Evolutionary conservation across 2,888 invertebrate genomes (phyloP), one percentile per base, ranked within the genome.

Genomic region (Hololepta plana): DNA sequence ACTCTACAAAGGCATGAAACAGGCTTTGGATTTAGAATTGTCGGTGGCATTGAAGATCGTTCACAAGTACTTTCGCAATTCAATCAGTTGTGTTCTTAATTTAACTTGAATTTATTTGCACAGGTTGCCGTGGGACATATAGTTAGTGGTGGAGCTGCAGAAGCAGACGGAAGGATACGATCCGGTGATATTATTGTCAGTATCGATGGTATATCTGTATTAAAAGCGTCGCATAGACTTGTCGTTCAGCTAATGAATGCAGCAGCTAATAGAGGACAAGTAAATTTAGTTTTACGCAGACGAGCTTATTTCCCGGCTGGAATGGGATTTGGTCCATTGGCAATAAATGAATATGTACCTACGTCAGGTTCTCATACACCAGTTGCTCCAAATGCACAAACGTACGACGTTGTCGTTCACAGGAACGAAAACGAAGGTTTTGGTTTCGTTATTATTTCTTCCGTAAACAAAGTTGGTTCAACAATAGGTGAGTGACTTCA

Each of bases 401-500:
- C 91, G 0, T 91, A 91, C 45, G 90, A 95, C 55, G 88, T 96
- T 3, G 79, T 82, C 2, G 84, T 96, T 2, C 76, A 76, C 32
- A 63, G 93, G 26, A 72, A 72, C 49, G 91, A 93, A 45, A 84
- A 77, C 36, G 96, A 98, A 55, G 96, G 96, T 3, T 98, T 98
- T 53, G 98, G 98, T 7, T 98, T 98, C 55, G 95, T 96, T 24
- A 93, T 98, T 39, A 95, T 96, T 42, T 93, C 95, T 0, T 88
- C 88, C 4, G 82, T 88, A 3, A 87, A 85, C 39, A 80, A 79
- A 55, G 74, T 77, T 34, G 80, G 81, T 14, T 80, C 80, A 2
- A 87, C 87, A 12, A 90, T 91, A 38, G 90, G 90, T 72, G 50
- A 46, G 48, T n/a, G n/a, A n/a, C n/a, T n/a, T n/a, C n/a, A n/a